phyloP scores from a whole-genome alignment of 1,140 invertebrate species.

The Mya arenaria region DNA sequence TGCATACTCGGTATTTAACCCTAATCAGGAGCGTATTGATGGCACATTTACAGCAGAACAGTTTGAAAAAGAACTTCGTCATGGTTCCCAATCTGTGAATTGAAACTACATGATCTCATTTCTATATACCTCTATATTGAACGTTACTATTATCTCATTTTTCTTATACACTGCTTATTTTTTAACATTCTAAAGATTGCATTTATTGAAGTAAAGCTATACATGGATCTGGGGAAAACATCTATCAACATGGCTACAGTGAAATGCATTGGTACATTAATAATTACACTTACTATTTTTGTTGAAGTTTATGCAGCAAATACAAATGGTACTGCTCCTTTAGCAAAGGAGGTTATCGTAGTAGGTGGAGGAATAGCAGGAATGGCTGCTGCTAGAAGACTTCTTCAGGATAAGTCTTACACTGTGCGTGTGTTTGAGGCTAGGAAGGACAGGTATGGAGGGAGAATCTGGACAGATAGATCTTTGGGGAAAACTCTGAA shows the following conservation, averaged over 20 bases:
- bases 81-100: slow-evolving; percentile 64
- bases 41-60: slow-evolving; percentile 97
- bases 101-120: not conserved
- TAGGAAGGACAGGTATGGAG: slow-evolving; percentile 64
- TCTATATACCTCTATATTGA: not conserved
- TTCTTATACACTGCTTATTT: too few relatives aligned
- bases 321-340: too few relatives aligned
- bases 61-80: slow-evolving; percentile 91
- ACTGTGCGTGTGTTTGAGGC: slow-evolving; percentile 68
- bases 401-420: slow-evolving; percentile 47
- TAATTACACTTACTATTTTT: too few relatives aligned
- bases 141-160: not conserved
- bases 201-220: too few relatives aligned
- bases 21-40: slow-evolving; percentile 94
- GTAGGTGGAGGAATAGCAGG: slow-evolving; percentile 72
- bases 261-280: too few relatives aligned
- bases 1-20: slow-evolving; percentile 99
- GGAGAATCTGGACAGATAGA: slow-evolving; percentile 67
- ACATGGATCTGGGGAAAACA: too few relatives aligned
- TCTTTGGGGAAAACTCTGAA: not conserved
- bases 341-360: slow-evolving; percentile 60
- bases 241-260: too few relatives aligned
- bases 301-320: not conserved
- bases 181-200: too few relatives aligned
- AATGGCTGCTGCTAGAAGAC: slow-evolving; percentile 63